Evolutionary conservation across 2,113 vertebrate genomes (phyloP).

Genomic region (Sarotherodon lohbergeri): DNA sequence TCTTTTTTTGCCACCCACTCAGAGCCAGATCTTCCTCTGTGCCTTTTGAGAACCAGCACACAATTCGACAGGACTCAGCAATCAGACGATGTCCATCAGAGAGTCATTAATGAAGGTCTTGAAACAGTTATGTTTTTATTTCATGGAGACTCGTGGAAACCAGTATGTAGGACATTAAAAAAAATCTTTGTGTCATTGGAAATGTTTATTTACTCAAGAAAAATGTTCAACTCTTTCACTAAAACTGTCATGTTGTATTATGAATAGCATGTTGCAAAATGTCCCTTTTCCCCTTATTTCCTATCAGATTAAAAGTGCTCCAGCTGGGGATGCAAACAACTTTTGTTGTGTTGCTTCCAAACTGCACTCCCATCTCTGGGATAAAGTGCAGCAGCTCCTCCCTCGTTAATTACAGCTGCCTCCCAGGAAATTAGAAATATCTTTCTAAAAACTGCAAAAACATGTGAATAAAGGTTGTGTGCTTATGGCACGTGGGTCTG

Average conservation of each 20-base stretch:
- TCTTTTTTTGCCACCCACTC: background rate
- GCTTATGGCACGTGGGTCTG: background rate
- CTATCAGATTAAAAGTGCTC: background rate
- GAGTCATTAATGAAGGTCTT: background rate
- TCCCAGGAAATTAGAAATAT: background rate
- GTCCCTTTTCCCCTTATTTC: background rate
- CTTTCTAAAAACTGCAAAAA: background rate
- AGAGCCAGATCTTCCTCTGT: background rate
- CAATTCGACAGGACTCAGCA: background rate
- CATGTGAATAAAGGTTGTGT: background rate
- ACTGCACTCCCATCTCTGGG: background rate
- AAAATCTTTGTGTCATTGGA: background rate
- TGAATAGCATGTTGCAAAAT: background rate
- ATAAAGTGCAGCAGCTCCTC: background rate
- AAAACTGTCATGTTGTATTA: background rate
- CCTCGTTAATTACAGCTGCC: background rate
- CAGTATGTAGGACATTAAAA: background rate
- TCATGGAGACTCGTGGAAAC: background rate
- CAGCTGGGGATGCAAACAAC: background rate
- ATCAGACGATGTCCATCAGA: background rate
- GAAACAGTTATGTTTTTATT: background rate
- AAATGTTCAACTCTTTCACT: background rate
- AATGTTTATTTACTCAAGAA: background rate
- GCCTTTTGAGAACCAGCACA: background rate
- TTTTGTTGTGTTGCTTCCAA: background rate